These are phyloP conservation scores for Spermophilus dauricus DNA, from an alignment of 2,113 vertebrate genomes.

Conservation along the genomic window DNA sequence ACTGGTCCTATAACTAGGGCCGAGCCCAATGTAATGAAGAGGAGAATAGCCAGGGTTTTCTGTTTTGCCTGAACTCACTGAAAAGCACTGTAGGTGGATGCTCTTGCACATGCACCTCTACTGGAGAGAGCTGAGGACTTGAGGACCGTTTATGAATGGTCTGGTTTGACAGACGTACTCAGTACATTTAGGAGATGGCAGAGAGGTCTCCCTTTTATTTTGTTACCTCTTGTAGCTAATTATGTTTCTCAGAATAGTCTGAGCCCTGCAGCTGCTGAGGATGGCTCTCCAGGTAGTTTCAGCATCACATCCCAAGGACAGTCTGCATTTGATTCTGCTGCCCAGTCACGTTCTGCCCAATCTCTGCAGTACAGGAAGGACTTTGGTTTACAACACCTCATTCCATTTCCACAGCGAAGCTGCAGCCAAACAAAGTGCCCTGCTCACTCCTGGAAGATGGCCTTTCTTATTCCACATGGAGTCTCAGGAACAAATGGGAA, in stretches of 20 bases:
- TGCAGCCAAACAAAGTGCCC: background rate
- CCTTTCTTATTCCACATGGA: slow-evolving; percentile 37
- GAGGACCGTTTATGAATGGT: slow-evolving; percentile 22
- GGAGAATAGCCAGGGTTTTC: background rate
- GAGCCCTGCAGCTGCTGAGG: background rate
- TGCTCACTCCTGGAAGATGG: background rate
- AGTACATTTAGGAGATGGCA: background rate
- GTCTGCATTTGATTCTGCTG: background rate
- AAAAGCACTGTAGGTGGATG: background rate
- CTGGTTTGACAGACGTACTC: slow-evolving; percentile 5
- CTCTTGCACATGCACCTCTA: background rate
- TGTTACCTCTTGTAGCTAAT: background rate
- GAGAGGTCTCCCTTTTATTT: slow-evolving; percentile 28
- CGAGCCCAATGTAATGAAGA: background rate
- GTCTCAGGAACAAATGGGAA: background rate
- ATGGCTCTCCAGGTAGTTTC: slow-evolving; percentile 41
- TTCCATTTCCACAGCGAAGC: slow-evolving; percentile 23
- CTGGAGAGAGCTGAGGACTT: background rate
- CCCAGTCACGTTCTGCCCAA: background rate
- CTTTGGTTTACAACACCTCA: background rate
- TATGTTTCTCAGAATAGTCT: slow-evolving; percentile 53
- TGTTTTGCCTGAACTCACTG: background rate
- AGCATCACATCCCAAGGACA: background rate
- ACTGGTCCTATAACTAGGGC: background rate
- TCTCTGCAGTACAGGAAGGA: background rate